Evolutionary conservation across 92 coral and sea anemone species (phyloP).

Genomic region (Zoanthus sociatus): DNA sequence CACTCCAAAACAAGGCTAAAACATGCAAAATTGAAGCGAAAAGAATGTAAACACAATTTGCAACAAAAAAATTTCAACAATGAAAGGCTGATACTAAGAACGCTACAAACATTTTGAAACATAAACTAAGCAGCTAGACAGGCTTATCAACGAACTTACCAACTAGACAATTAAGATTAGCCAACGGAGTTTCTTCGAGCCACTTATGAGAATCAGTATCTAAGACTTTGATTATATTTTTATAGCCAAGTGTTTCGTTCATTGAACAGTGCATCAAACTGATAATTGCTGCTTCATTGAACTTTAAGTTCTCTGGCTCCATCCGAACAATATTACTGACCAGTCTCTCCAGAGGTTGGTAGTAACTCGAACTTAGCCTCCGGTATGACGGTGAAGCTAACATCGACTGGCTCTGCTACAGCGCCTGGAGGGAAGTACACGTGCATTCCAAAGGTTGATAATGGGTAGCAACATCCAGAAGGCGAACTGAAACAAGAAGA

Average conservation of each 20-base stretch:
- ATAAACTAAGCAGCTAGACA: neutral
- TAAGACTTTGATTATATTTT: constrained; percentile 6
- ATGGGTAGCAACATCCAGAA: neutral
- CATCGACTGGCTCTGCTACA: constrained; percentile 9
- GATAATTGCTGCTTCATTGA: neutral
- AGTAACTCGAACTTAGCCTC: neutral
- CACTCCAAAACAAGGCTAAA: too few relatives aligned
- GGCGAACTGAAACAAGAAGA: neutral
- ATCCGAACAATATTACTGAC: constrained; percentile 9
- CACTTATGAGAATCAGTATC: neutral
- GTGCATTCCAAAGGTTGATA: constrained; percentile 23
- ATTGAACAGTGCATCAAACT: constrained; percentile 19
- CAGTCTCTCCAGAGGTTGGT: neutral
- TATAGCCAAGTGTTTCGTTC: neutral
- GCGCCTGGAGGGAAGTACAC: constrained; percentile 16
- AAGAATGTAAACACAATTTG: neutral
- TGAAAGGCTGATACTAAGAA: neutral
- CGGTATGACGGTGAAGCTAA: constrained; percentile 2
- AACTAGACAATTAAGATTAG: neutral
- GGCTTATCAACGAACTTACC: neutral
- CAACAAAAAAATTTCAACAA: neutral
- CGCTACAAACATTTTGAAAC: too few relatives aligned
- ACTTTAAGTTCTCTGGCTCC: neutral
- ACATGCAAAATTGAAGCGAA: too few relatives aligned
- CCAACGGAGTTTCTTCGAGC: neutral